Evolutionary conservation across 2,888 invertebrate genomes (phyloP).

Genomic region (Dynastes hyllus): DNA sequence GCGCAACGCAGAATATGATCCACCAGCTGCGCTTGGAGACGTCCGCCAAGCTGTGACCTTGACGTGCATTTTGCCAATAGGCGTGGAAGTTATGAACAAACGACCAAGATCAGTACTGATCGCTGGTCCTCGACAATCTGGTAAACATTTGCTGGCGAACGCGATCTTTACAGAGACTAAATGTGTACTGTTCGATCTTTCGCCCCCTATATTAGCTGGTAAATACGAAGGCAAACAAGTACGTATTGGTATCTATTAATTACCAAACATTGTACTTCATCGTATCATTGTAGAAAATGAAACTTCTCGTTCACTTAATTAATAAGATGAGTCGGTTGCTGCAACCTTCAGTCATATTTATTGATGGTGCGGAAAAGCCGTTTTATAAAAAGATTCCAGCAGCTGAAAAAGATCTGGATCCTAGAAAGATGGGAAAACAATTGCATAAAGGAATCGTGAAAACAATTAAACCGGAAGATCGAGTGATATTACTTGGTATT

Average conservation of each 20-base stretch:
- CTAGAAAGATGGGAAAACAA: conserved; percentile 80
- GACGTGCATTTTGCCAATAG: conserved; percentile 74
- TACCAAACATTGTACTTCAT: background rate
- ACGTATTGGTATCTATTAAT: background rate
- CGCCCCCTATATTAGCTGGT: conserved; percentile 79
- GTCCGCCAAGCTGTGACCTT: conserved; percentile 76
- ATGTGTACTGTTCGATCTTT: conserved; percentile 84
- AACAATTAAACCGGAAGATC: conserved; percentile 78
- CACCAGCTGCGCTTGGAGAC: conserved; percentile 76
- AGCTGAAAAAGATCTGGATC: conserved; percentile 78
- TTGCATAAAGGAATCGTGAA: conserved; percentile 82
- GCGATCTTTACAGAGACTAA: conserved; percentile 85
- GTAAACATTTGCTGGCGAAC: conserved; percentile 82
- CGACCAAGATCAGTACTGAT: conserved; percentile 78
- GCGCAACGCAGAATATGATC: conserved; percentile 68
- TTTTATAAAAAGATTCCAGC: conserved; percentile 81
- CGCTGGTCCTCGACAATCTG: conserved; percentile 80
- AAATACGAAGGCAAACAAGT: conserved; percentile 80
- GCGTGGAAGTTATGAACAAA: conserved; percentile 68
- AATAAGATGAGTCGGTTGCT: conserved; percentile 79
- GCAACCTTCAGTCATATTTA: conserved; percentile 83
- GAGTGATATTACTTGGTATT: conserved; percentile 81
- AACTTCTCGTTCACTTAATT: conserved; percentile 79
- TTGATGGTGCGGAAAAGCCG: conserved; percentile 79
- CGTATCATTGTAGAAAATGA: conserved; percentile 71